Evolutionary conservation across 2,888 invertebrate species (phyloP), one percentile per base, ranked within the genome.

Genomic region (Dastarcus helophoroides): DNA sequence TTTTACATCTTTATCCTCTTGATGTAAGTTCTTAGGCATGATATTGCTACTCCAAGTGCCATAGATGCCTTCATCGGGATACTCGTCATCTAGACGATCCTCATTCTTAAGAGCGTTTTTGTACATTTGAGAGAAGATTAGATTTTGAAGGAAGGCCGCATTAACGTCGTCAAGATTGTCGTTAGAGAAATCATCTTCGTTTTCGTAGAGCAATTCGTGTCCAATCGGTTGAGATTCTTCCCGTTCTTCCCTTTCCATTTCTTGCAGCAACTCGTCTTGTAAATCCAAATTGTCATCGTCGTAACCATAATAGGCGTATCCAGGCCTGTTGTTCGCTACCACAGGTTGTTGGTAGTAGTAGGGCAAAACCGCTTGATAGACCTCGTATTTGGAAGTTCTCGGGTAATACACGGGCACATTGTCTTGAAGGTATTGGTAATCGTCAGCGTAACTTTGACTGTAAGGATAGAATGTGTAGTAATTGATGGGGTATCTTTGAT

Each of bases 171-270:
- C 63, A n/a, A 51, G 51, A 16, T 47, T 48, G 9, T 32, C 36
- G 14, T 40, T 26, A 7, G 29, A 25, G 3, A 38, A 36, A 24
- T 52, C 49, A 19, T 45, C 40, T 38, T 71, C 71, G 39, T 65
- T 69, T 51, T 75, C 74, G 41, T 69, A 76, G 64, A 73, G 71
- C 9, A 72, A 72, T 51, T 76, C 76, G 47, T 76, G 75, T n/a
- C 74, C 75, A 14, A 75, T 71, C 1, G 75, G 74, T 17, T 74
- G 61, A 8, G 71, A 63, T 22, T 71, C 68, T 35, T 62, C 63
- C 7, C 63, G 47, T 35, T 63, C 56, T 47, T 74, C 66, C 29
- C 73, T 60, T 48, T 75, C 73, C 39, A 71, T 71, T 48, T 76
- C 74, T 31, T 69, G 67, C 21, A 72, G 60, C 19, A 73, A 67